These are phyloP conservation scores for Dryobota labecula DNA, from an alignment of 2,888 invertebrate species.

Conservation along the genomic window DNA sequence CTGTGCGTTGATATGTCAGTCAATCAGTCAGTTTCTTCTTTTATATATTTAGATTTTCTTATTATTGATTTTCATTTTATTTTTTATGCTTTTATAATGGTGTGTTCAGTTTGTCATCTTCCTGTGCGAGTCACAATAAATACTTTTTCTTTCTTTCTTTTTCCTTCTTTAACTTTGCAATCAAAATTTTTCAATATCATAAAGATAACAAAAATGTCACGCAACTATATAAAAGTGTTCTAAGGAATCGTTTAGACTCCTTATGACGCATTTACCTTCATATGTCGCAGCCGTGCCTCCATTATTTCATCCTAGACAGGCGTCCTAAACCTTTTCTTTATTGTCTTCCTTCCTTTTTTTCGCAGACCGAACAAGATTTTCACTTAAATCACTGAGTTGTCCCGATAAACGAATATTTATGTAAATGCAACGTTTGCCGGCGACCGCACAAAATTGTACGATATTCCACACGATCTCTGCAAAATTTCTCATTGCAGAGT, in stretches of 20 bases:
- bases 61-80: too few species aligned
- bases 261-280: conserved; percentile 59
- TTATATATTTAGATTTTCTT: too few species aligned
- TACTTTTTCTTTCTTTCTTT: too few species aligned
- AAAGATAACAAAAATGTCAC: not conserved
- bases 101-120: too few species aligned
- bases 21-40: too few species aligned
- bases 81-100: too few species aligned
- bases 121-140: too few species aligned
- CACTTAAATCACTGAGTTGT: conserved; percentile 79
- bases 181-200: not conserved
- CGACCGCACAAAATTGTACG: conserved; percentile 76
- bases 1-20: too few species aligned
- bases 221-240: conserved; percentile 39
- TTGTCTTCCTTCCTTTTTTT: conserved; percentile 73
- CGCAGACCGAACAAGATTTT: conserved; percentile 76
- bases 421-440: conserved; percentile 79
- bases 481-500: conserved; percentile 75
- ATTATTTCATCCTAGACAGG: conserved; percentile 65
- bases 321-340: conserved; percentile 71
- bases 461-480: conserved; percentile 72
- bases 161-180: too few species aligned
- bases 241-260: conserved; percentile 26
- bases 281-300: conserved; percentile 56
- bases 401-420: conserved; percentile 86